A percentile compares a stretch with the other conserved stretches of the same genome.
These are phyloP conservation scores for Ips typographus DNA, from an alignment of 1,140 invertebrate species.

Conservation along the genomic window DNA sequence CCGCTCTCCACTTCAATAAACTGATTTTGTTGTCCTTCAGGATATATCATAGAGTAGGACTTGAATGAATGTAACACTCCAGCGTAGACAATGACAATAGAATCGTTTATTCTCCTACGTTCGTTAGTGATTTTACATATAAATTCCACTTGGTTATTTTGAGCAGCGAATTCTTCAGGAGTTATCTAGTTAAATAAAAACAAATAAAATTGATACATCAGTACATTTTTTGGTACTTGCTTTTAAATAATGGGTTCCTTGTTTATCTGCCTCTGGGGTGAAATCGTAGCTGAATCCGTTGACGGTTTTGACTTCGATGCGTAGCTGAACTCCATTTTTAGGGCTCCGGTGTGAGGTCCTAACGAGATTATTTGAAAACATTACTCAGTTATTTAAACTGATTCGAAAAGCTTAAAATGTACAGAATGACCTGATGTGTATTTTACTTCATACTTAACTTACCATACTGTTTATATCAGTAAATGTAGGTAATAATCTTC, in stretches of 20 bases:
- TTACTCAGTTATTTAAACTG: too few species aligned
- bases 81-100: slow-evolving; percentile 12
- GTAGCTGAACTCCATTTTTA: slow-evolving; percentile 8
- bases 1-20: slow-evolving; percentile 21
- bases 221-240: neutral
- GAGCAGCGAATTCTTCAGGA: slow-evolving; percentile 10
- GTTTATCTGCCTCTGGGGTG: neutral
- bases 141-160: slow-evolving; percentile 20
- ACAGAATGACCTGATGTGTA: too few species aligned
- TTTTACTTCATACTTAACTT: too few species aligned
- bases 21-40: slow-evolving; percentile 4
- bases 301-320: neutral
- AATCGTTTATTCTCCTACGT: slow-evolving; percentile 1
- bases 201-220: slow-evolving; percentile 2
- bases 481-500: too few species aligned
- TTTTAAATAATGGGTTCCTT: slow-evolving; percentile 18
- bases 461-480: too few species aligned
- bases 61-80: slow-evolving; percentile 15
- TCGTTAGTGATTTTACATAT: slow-evolving; percentile 13
- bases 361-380: neutral
- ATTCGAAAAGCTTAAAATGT: too few species aligned
- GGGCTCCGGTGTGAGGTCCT: neutral
- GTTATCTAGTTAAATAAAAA: slow-evolving; percentile 12
- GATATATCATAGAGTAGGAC: slow-evolving; percentile 18
- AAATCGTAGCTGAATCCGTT: slow-evolving; percentile 24